Evolutionary conservation across 1,140 invertebrate genomes (phyloP), one percentile per base, ranked within the genome.

Genomic region (Homalodisca vitripennis): DNA sequence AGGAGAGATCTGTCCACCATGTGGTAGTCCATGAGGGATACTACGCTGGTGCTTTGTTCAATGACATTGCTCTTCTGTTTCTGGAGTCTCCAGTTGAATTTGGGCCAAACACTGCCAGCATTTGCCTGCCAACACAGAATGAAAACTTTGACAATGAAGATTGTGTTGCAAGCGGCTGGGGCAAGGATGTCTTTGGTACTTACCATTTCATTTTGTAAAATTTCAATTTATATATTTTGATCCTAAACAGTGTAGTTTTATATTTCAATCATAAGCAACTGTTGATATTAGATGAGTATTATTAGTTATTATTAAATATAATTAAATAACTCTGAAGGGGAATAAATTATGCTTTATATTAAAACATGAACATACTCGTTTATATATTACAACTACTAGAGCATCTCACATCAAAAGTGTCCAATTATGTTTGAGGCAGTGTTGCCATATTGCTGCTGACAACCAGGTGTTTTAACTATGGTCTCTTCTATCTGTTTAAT

Each of bases 141-240:
- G 55, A 53, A 13, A 60, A 22, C 22, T 26, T 68, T 24, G 46
- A 68, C n/a, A 24, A 48, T 24, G 77, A 76, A 22, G 74, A 72
- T 1, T 92, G 90, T 75, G 82, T 85, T 70, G 87, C 88, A 0
- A 85, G 84, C 24, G 90, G 90, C 6, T 92, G 89, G 90, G 90
- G 90, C 2, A 88, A 87, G 72, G 84, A 89, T 72, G 77, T 83
- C 3, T 94, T 91, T 72, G 72, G 79, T 57, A 79, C 75, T 65
- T 81, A 41, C n/a, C n/a, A n/a, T n/a, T n/a, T n/a, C n/a, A 14
- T 13, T 24, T 60, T 13, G 24, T 24, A 13, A 13, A 60, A 14
- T 14, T 13, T 24, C 14, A 24, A 60, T 13, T 60, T 24, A 14
- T 24, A 14, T 13, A 13, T 13, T 14, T 13, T 24, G 13, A 13